Evolutionary conservation across 2,113 vertebrate species (phyloP).

Genomic region (Orcinus orca): DNA sequence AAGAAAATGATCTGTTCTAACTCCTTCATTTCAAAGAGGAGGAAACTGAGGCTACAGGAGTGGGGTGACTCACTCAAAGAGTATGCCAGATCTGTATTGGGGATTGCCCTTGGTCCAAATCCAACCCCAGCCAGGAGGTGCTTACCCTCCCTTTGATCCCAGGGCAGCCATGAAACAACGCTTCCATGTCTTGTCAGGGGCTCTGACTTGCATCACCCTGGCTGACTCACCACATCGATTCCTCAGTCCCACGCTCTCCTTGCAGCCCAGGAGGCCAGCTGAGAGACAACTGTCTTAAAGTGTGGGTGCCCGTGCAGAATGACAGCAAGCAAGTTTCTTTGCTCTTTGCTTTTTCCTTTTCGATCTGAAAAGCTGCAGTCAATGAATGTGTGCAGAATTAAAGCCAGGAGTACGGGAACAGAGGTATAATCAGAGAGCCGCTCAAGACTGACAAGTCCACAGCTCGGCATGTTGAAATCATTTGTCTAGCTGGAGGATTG

Average conservation of each 20-base stretch:
- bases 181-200: not conserved
- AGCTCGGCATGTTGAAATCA: conserved; percentile 45
- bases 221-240: not conserved
- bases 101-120: not conserved
- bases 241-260: not conserved
- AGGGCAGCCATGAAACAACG: not conserved
- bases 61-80: not conserved
- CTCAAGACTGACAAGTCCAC: conserved; percentile 27
- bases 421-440: not conserved
- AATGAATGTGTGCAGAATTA: conserved; percentile 13
- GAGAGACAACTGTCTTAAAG: not conserved
- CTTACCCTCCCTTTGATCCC: not conserved
- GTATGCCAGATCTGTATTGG: too few relatives aligned
- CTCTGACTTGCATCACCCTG: not conserved
- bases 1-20: not conserved
- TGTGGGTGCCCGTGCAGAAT: not conserved
- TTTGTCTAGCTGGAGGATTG: not conserved
- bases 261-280: not conserved
- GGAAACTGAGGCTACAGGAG: not conserved
- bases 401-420: not conserved
- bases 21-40: not conserved
- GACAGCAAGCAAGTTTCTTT: not conserved
- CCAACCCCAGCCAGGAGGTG: not conserved
- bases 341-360: not conserved
- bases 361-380: conserved; percentile 24